Evolutionary conservation across 2,797 vertebrate genomes (phyloP), one percentile per base, ranked within the genome.

Genomic region (Limnodromus scolopaceus): DNA sequence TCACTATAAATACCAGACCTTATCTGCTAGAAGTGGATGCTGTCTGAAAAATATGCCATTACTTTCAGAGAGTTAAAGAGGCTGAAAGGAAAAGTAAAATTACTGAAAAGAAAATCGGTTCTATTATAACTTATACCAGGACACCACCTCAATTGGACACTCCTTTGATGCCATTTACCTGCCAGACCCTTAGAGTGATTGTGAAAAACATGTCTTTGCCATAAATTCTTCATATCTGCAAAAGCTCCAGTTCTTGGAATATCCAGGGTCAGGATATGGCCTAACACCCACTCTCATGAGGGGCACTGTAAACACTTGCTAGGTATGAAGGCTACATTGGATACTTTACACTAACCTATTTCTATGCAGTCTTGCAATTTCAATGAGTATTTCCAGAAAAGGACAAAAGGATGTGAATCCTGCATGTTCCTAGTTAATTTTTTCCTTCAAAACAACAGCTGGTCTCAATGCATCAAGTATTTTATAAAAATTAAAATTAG

Each of bases 401-500:
- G 2, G 9, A 53, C 2, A 53, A 82, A 49, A 66, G 46, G 2
- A 57, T 13, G 5, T 23, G 30, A 86, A 75, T 86, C 32, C n/a
- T 60, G 14, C 5, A 54, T 20, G 24, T 60, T 94, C 6, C 27
- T 43, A 24, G 7, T 77, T 48, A 13, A 45, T 77, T 72, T 79
- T 66, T 81, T 76, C 5, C 11, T 86, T 83, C 71, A 68, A 69
- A 91, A 92, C 32, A 95, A 54, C 81, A 87, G 20, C 30, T 83
- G 49, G 34, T 89, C 24, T 84, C 71, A 86, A 65, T 80, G 32
- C 15, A 78, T 82, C 41, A 80, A 46, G 16, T 45, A 82, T 51
- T 75, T 94, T 94, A 92, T 95, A 83, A 95, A 97, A 95, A 96
- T 83, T 91, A 66, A 89, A 97, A 89, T 88, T 95, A 95, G 77